These are phyloP conservation scores for Corythoichthys intestinalis DNA, from an alignment of 2,113 vertebrate genomes.

Conservation along the genomic window DNA sequence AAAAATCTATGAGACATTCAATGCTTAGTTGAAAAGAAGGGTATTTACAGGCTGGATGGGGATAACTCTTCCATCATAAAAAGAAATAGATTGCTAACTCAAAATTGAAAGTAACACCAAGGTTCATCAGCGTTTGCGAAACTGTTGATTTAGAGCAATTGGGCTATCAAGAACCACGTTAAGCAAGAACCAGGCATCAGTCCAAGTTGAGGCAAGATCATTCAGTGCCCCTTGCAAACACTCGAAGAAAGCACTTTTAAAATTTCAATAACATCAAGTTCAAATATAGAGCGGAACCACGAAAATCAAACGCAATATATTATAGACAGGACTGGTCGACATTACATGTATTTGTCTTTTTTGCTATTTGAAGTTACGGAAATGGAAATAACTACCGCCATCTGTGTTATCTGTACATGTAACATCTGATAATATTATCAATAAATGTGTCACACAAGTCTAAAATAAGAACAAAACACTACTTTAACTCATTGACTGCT, in stretches of 20 bases:
- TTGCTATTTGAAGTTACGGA: no score
- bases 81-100: constrained; percentile 34
- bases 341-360: background rate
- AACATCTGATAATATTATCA: no score
- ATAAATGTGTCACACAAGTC: no score
- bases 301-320: background rate
- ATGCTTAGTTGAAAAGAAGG: constrained; percentile 40
- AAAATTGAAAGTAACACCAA: constrained; percentile 41
- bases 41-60: constrained; percentile 59
- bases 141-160: background rate
- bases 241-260: background rate
- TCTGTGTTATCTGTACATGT: no score
- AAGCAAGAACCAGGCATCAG: background rate
- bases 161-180: no score
- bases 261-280: background rate
- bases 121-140: constrained; percentile 15
- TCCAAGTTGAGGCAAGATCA: constrained; percentile 1
- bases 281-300: background rate
- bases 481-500: no score
- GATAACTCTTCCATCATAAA: constrained; percentile 41
- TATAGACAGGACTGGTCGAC: background rate
- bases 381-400: no score
- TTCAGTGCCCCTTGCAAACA: background rate
- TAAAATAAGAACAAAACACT: no score
- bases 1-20: constrained; percentile 39